Evolutionary conservation across 2,888 invertebrate species (phyloP).

Genomic region (Pterostichus niger): DNA sequence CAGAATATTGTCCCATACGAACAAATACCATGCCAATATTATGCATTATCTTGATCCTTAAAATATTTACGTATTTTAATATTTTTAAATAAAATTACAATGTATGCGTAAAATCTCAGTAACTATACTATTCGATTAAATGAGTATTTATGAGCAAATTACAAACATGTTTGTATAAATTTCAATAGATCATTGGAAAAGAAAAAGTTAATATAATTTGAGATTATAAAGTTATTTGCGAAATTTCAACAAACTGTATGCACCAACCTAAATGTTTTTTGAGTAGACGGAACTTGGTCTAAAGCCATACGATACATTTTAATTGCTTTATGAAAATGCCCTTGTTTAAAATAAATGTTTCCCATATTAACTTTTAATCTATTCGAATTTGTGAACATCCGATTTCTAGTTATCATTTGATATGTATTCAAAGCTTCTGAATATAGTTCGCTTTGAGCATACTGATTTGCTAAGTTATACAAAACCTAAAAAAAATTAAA

Average conservation of each 20-base stretch:
- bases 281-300: slow-evolving; percentile 96
- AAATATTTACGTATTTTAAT: slow-evolving; percentile 68
- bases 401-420: slow-evolving; percentile 95
- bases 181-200: too few relatives aligned
- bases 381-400: slow-evolving; percentile 95
- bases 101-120: neutral
- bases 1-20: slow-evolving; percentile 96
- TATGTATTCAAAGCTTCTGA: slow-evolving; percentile 98
- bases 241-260: too few relatives aligned
- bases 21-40: slow-evolving; percentile 97
- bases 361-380: slow-evolving; percentile 98
- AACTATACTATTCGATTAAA: too few relatives aligned
- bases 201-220: too few relatives aligned
- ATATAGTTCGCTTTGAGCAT: slow-evolving; percentile 95
- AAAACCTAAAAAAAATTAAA: slow-evolving; percentile 83
- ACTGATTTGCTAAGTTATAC: slow-evolving; percentile 97
- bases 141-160: too few relatives aligned
- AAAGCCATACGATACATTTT: slow-evolving; percentile 99
- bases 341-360: slow-evolving; percentile 97
- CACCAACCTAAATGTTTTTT: slow-evolving; percentile 93
- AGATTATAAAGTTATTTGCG: too few relatives aligned
- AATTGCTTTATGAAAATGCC: slow-evolving; percentile 94
- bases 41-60: slow-evolving; percentile 96
- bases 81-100: neutral
- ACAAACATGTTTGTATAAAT: too few relatives aligned